These are phyloP conservation scores for Heterodera schachtii DNA, from an alignment of 1,140 invertebrate genomes.

Conservation along the genomic window DNA sequence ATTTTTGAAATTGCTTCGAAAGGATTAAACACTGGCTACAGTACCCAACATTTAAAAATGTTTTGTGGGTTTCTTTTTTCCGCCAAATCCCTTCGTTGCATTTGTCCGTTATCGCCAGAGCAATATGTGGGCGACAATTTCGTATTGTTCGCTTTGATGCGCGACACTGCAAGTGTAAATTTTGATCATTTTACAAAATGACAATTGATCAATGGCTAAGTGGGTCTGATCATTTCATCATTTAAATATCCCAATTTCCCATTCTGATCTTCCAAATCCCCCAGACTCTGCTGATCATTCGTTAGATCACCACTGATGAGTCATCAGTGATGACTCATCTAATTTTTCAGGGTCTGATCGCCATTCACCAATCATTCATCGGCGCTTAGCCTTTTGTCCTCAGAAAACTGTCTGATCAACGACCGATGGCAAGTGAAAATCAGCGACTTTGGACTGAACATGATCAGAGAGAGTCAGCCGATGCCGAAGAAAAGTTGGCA, in stretches of 20 bases:
- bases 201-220: slow-evolving; percentile 62
- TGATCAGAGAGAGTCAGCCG: slow-evolving; percentile 40
- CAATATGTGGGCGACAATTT: slow-evolving; percentile 93
- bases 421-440: slow-evolving; percentile 59
- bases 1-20: too few species aligned
- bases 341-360: slow-evolving; percentile 40
- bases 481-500: slow-evolving; percentile 36
- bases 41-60: too few species aligned
- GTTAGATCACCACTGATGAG: too few species aligned
- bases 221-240: background rate
- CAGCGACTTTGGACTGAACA: slow-evolving; percentile 45
- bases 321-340: too few species aligned
- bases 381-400: slow-evolving; percentile 48
- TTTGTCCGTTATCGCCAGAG: slow-evolving; percentile 74
- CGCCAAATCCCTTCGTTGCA: too few species aligned
- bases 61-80: too few species aligned
- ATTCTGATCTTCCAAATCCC: too few species aligned
- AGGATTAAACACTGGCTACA: too few species aligned
- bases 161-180: slow-evolving; percentile 78
- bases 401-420: slow-evolving; percentile 54
- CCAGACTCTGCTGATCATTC: too few species aligned
- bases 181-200: slow-evolving; percentile 74
- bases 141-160: slow-evolving; percentile 85
- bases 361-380: slow-evolving; percentile 51
- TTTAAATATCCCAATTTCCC: too few species aligned